These are phyloP conservation scores for Microcebus murinus DNA, from an alignment of 2,113 vertebrate species.

Conservation along the genomic window DNA sequence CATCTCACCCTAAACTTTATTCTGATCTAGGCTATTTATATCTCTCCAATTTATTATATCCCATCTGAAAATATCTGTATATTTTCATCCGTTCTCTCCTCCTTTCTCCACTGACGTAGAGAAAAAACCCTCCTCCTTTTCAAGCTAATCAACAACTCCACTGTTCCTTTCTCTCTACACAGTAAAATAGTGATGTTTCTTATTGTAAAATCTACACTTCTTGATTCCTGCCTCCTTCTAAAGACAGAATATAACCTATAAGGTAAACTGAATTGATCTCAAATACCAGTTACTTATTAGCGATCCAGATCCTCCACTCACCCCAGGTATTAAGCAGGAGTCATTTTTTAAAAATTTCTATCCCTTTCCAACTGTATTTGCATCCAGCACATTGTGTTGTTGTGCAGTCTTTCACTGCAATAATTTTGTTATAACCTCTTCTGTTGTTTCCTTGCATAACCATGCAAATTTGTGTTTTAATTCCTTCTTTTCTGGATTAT, in stretches of 20 bases:
- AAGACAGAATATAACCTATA: neutral
- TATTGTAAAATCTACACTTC: neutral
- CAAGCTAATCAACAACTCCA: neutral
- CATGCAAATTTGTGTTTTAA: neutral
- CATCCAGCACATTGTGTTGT: neutral
- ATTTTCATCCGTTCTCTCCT: neutral
- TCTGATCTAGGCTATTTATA: neutral
- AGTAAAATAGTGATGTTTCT: neutral
- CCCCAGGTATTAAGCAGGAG: neutral
- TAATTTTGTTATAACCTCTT: neutral
- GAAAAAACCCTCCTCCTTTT: neutral
- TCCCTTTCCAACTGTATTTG: neutral
- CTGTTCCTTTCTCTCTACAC: neutral
- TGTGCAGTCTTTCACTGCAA: neutral
- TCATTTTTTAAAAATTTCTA: neutral
- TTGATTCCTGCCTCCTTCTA: neutral
- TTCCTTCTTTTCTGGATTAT: neutral
- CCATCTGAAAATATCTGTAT: neutral
- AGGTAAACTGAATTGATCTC: neutral
- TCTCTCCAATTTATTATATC: neutral
- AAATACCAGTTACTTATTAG: neutral
- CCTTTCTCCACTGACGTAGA: neutral
- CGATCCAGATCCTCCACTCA: neutral
- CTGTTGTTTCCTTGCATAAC: neutral
- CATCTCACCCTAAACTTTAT: neutral